Base-by-base conservation (phyloP, 2,888 invertebrate genomes). In the Eristalinus sepulchralis region DNA sequence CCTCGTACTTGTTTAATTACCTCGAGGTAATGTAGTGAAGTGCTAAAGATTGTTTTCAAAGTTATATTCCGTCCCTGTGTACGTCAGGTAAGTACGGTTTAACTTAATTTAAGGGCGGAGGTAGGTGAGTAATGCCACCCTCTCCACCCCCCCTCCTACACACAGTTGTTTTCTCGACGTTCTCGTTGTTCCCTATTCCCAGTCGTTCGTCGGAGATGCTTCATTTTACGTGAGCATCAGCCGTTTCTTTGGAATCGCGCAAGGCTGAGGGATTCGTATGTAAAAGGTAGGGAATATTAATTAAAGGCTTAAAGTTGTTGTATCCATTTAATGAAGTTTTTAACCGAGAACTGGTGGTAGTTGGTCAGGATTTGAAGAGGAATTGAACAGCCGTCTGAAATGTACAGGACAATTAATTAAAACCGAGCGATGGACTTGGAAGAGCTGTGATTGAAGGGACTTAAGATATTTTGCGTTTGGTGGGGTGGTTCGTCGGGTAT, bases 11-110 rank as follows among this genome's bases (percentile, higher is more conserved):
- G 53, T 72, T 86, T 82, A 86, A 86, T 86, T 86, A 75, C 78
- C 82, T 71, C 66, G 60, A 75, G 82, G 82, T 82, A 82, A 78
- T 82, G 73, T 78, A 82, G 64, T 73, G 78, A 78, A 82, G 85
- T 86, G 85, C 82, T 60, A 71, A 86, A 81, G 70, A 82, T 86
- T 86, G 85, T 78, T 86, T 73, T 39, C 17, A 70, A 86, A 86
- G 78, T 86, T 78, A 78, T 78, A 75, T 82, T 73, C 24, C 63
- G 64, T 79, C 53, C 63, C 63, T 62, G 68, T 68, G 72, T 68
- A 59, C 63, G 70, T 62, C 53, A 73, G 75, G 76, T 85, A 67
- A 77, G 67, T 70, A 76, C 80, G 75, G 76, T 76, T 80, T 75
- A 80, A 79, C 71, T 84, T 84, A 66, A 55, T 62, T 71, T 24